Conservation (phyloP, 2,113 vertebrate species). For the Rhagologus leucostigma region DNA sequence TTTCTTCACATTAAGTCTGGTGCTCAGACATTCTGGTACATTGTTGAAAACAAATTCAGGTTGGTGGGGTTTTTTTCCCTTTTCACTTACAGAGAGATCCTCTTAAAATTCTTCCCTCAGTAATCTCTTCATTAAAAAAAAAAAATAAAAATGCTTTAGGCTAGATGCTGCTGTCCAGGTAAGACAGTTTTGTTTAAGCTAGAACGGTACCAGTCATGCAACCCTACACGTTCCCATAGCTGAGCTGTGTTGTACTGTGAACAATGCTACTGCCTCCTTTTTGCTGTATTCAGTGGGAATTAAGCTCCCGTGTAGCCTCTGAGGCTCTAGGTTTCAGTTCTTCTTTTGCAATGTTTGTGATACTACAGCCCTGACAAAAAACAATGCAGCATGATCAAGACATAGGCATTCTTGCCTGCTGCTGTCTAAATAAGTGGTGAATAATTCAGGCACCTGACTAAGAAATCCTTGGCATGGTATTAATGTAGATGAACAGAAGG, state of each 20-base stretch:
- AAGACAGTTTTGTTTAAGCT: neutral
- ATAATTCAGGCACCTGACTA: neutral
- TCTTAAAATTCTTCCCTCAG: neutral
- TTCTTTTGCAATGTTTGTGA: neutral
- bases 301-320: fast-evolving
- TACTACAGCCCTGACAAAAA: neutral
- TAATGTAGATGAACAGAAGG: neutral
- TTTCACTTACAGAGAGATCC: neutral
- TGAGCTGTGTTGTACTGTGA: neutral
- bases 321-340: neutral
- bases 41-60: neutral
- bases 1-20: neutral
- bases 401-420: neutral
- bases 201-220: neutral
- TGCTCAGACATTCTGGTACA: neutral
- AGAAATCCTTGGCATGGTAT: neutral
- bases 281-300: neutral
- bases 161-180: neutral
- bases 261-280: neutral
- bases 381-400: neutral
- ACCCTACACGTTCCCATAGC: neutral
- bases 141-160: neutral
- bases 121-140: neutral
- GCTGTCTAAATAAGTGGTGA: neutral
- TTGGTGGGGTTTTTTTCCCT: neutral